Conservation (phyloP, 2,888 invertebrate genomes). For the Drosophila limbata region DNA sequence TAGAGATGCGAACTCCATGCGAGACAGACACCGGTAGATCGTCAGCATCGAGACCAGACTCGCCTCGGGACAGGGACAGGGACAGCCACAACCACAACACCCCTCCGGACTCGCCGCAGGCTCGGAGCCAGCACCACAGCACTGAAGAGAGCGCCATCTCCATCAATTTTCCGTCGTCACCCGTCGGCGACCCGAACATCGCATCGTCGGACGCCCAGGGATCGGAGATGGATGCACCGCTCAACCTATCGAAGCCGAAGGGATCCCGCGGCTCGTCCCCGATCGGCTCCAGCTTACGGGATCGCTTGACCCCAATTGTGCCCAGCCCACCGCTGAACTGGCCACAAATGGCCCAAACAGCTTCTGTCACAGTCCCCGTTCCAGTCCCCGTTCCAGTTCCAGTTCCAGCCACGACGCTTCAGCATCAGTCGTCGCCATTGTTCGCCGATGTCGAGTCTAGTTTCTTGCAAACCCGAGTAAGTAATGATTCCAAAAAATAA, state of each 20-base stretch:
- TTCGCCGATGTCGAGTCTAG: constrained; percentile 87
- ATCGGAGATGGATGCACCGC: constrained; percentile 92
- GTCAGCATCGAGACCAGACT: constrained; percentile 25
- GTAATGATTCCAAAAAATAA: constrained; percentile 16
- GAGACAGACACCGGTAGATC: constrained; percentile 3
- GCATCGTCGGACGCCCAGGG: constrained; percentile 86
- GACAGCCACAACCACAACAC: constrained; percentile 45
- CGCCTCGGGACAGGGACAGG: constrained; percentile 21
- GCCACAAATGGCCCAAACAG: constrained; percentile 57
- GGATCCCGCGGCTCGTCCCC: constrained; percentile 87
- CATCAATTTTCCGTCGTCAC: constrained; percentile 43
- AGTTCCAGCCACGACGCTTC: constrained; percentile 65
- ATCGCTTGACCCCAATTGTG: constrained; percentile 44
- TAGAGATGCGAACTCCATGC: constrained; percentile 8
- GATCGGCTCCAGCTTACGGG: constrained; percentile 47
- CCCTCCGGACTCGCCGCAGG: constrained; percentile 67
- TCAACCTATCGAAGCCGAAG: constrained; percentile 95
- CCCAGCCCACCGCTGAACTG: constrained; percentile 66
- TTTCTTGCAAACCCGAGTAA: constrained; percentile 78
- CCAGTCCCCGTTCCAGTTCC: constrained; percentile 25
- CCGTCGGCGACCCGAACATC: constrained; percentile 27
- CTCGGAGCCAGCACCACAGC: constrained; percentile 4
- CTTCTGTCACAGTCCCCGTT: constrained; percentile 34
- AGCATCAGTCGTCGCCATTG: constrained; percentile 86
- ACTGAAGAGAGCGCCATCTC: constrained; percentile 29